Evolutionary conservation across 2,113 vertebrate genomes (phyloP), one percentile per base, ranked within the genome.

Genomic region (Lontra canadensis): DNA sequence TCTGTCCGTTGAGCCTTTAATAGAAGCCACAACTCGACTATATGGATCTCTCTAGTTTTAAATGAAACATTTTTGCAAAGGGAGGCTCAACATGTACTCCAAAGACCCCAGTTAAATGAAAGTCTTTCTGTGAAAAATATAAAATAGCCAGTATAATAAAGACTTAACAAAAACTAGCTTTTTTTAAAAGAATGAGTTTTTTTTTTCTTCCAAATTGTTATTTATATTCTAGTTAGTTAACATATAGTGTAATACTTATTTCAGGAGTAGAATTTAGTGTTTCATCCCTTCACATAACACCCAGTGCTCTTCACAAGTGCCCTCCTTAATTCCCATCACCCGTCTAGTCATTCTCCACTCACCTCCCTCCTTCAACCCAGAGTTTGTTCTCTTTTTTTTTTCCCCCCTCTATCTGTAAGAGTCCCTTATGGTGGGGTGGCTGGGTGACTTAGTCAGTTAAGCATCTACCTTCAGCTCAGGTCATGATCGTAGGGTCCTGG

Each of bases 21-120:
- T 94, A 83, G 95, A 85, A 79, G 42, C n/a, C 69, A 39, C 47
- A 96, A 20, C 63, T 73, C 55, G 55, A 85, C 49, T 90, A 63
- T 80, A 69, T 81, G 83, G 89, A 82, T 14, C 25, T 83, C 36
- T 93, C 88, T 94, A 69, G 65, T 92, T 90, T 94, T 73, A 92
- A 95, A 85, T 88, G 61, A 49, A 52, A 76, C 12, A 25, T 95
- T 92, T 89, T 85, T 94, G 42, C 31, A 76, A 78, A 80, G 52
- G 59, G n/a, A 96, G 47, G 84, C 8, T 78, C 20, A 25, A 36
- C 23, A 81, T 69, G 6, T 59, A 67, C 18, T 84, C 25, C n/a
- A 59, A 44, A 95, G 55, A 73, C n/a, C 14, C 31, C 49, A 73
- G 67, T 55, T 67, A 79, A 79, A 65, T 76, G 44, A 92, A 67